Percentiles rank a stretch among this genome's conserved stretches.
These are phyloP conservation scores for Siniperca knerii DNA, from an alignment of 2,113 vertebrate genomes.

Conservation along the genomic window DNA sequence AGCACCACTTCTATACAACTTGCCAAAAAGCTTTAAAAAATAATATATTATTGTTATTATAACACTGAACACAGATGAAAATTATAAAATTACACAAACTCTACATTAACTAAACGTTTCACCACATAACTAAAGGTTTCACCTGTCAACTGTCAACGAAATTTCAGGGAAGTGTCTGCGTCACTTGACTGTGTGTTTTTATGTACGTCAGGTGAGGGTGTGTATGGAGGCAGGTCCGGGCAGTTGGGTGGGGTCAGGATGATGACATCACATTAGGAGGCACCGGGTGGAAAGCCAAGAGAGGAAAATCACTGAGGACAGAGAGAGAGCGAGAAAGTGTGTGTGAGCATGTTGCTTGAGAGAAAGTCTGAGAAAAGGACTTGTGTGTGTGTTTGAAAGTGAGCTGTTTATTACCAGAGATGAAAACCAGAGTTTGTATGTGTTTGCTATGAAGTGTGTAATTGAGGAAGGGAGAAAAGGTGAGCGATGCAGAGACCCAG, in stretches of 20 bases:
- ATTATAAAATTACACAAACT: too few relatives aligned
- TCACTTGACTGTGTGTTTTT: slow-evolving; percentile 18
- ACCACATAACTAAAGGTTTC: not conserved
- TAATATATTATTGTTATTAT: not conserved
- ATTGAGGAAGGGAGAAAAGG: slow-evolving; percentile 17
- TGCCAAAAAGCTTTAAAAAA: not conserved
- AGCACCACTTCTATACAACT: not conserved
- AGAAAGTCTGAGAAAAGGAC: slow-evolving; percentile 14
- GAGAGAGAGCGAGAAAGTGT: slow-evolving; percentile 17
- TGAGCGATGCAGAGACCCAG: slow-evolving; percentile 71
- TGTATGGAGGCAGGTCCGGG: slow-evolving; percentile 64
- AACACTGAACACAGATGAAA: not conserved
- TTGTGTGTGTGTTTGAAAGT: not conserved
- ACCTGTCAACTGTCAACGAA: not conserved
- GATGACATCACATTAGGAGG: slow-evolving; percentile 31
- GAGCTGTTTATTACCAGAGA: not conserved
- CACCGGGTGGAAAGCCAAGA: slow-evolving; percentile 26
- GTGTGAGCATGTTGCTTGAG: slow-evolving; percentile 15
- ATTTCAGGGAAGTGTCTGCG: slow-evolving; percentile 25
- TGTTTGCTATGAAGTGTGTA: slow-evolving; percentile 51
- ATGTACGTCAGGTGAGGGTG: slow-evolving; percentile 66
- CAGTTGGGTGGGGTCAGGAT: slow-evolving; percentile 37
- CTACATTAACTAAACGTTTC: not conserved
- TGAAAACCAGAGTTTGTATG: not conserved
- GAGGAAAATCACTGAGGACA: slow-evolving; percentile 43